Evolutionary conservation across 2,888 invertebrate genomes (phyloP), one percentile per base, ranked within the genome.

Genomic region (Meteorus colon): DNA sequence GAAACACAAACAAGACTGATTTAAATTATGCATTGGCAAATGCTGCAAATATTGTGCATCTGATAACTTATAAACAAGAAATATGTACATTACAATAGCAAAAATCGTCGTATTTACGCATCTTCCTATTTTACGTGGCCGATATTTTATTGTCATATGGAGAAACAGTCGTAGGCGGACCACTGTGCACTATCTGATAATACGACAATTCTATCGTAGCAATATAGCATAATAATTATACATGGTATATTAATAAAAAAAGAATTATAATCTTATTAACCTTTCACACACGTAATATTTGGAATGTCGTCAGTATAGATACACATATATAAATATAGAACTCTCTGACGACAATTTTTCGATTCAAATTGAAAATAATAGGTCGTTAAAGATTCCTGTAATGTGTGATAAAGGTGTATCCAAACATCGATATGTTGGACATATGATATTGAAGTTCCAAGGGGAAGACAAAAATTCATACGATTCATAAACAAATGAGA

Each of bases 391-490:
- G 34, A 31, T 63, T 34, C 16, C 34, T 34, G 6, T 34, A 63
- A 63, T 62, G 27, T 8, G 24, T 31, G 27, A 65, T 34, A 41
- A 41, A 41, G 24, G 2, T 31, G 14, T 41, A 24, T 41, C 41
- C 19, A 65, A 65, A 29, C n/a, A 65, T 37, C 37, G 65, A 65
- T 65, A 65, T 65, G 41, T 65, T 19, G 24, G 37, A 41, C 24
- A 55, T 34, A 16, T 65, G 63, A 37, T 65, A 37, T n/a, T n/a
- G 3, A 14, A n/a, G 5, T 37, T 19, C 19, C 37, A 19, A 19
- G n/a, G 10, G n/a, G 34, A 65, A 65, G 19, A 41, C 31, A 4
- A 41, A 41, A 41, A 65, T 10, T 19, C 19, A 31, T 41, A 37
- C 24, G 37, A 16, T 41, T 34, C 2, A 37, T 37, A 41, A 65